A percentile compares a stretch with the other conserved stretches of the same genome.
Conservation (phyloP, 2,113 vertebrate species). For the Chamaetylas fuelleborni region DNA sequence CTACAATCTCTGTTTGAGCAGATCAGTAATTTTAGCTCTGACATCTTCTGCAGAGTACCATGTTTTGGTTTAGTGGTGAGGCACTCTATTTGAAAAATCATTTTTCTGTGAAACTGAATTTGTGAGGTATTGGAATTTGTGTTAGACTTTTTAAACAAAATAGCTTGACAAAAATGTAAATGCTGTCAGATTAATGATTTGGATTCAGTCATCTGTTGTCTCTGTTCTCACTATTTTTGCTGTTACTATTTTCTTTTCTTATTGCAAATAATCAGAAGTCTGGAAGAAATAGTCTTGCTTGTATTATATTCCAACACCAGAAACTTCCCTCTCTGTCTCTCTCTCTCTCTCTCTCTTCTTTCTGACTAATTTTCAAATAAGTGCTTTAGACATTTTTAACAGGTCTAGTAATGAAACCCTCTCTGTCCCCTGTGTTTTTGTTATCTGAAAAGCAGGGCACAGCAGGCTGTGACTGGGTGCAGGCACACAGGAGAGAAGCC, state of each 20-base stretch:
- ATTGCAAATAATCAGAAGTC: not conserved
- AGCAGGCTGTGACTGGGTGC: not conserved
- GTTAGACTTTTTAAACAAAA: not conserved
- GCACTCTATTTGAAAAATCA: not conserved
- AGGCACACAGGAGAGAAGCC: not conserved
- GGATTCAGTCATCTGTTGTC: not conserved
- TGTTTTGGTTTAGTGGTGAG: not conserved
- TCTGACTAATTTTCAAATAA: not conserved
- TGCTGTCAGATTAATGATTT: not conserved
- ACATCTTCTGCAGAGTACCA: not conserved
- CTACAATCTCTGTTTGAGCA: not conserved
- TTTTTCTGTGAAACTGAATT: not conserved
- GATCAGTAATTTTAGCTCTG: not conserved
- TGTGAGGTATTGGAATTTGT: not conserved
- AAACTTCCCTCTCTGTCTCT: not conserved
- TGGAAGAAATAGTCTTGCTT: not conserved
- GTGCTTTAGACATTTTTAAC: not conserved
- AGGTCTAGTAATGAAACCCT: not conserved
- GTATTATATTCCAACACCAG: not conserved
- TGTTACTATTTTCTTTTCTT: not conserved
- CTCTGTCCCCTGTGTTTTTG: not conserved
- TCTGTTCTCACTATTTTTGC: not conserved
- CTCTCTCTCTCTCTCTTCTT: not conserved
- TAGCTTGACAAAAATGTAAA: not conserved
- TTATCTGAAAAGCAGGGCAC: not conserved